Evolutionary conservation across 1,140 invertebrate genomes (phyloP).

Genomic region (Homarus americanus): DNA sequence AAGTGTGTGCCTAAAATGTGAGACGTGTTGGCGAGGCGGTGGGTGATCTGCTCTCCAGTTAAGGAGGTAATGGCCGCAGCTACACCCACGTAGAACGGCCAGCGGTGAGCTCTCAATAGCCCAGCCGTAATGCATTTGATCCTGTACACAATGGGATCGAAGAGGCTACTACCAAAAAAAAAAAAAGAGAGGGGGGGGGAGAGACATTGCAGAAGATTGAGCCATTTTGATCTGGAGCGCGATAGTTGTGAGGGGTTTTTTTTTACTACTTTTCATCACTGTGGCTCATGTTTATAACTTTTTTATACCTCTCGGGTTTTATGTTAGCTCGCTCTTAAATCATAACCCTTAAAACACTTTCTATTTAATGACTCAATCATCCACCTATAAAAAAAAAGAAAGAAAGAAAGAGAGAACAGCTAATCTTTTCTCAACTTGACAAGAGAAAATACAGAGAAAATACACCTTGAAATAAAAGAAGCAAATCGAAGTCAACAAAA

Average conservation of each 20-base stretch:
- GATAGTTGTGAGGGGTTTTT: background rate
- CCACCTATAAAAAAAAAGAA: background rate
- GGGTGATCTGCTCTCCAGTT: background rate
- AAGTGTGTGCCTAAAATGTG: background rate
- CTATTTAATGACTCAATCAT: background rate
- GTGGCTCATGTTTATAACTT: background rate
- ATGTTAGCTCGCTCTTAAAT: background rate
- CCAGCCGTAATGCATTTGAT: background rate
- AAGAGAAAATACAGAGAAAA: no score
- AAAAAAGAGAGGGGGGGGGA: no score
- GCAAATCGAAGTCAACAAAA: background rate
- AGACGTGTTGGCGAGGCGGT: background rate
- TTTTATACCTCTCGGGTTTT: background rate
- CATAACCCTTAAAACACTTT: background rate
- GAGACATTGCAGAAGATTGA: constrained; percentile 1
- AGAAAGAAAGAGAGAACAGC: background rate
- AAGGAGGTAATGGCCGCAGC: background rate
- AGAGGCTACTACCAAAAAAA: background rate
- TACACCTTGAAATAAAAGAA: background rate
- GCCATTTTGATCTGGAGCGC: background rate
- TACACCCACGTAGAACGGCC: background rate
- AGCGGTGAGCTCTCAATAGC: background rate
- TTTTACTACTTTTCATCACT: background rate
- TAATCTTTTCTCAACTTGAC: no score
- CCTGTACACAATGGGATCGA: background rate